phyloP scores from a whole-genome alignment of 1,140 invertebrate genomes.

The Lasaia peninsularis region DNA sequence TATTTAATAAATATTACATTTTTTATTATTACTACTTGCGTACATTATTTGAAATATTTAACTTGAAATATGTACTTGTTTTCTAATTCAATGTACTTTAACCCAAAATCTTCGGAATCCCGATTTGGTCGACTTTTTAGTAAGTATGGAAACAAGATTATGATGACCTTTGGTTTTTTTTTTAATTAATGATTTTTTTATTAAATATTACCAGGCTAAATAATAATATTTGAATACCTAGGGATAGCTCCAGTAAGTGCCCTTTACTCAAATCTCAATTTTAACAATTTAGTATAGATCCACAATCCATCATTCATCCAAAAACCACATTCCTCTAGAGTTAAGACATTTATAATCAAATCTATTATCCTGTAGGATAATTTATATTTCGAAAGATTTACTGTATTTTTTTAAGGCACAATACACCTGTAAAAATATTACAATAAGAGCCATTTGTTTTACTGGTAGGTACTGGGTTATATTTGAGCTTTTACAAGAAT shows the following conservation, averaged over 20 bases:
- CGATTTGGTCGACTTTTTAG: too few relatives aligned
- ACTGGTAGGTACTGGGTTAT: too few relatives aligned
- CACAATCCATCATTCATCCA: slow-evolving; percentile 34
- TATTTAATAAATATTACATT: background rate
- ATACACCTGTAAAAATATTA: background rate
- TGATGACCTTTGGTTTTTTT: background rate
- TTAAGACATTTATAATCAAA: slow-evolving; percentile 38
- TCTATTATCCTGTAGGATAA: slow-evolving; percentile 23
- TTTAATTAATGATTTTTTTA: background rate
- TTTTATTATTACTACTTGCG: background rate
- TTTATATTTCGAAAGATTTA: slow-evolving; percentile 14
- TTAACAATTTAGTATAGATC: slow-evolving; percentile 40
- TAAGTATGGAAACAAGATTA: too few relatives aligned
- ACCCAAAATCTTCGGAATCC: too few relatives aligned
- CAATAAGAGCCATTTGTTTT: background rate
- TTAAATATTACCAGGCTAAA: background rate
- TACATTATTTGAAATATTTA: too few relatives aligned
- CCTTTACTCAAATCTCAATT: slow-evolving; percentile 49
- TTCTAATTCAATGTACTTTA: too few relatives aligned
- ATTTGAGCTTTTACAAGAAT: too few relatives aligned
- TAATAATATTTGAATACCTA: slow-evolving; percentile 10
- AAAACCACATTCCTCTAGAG: slow-evolving; percentile 68
- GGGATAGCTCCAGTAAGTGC: slow-evolving; percentile 60
- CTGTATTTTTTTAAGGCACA: slow-evolving; percentile 7
- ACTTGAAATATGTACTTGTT: too few relatives aligned